Evolutionary conservation across 1,140 invertebrate species (phyloP).

Genomic region (Lutraria rhynchaena): DNA sequence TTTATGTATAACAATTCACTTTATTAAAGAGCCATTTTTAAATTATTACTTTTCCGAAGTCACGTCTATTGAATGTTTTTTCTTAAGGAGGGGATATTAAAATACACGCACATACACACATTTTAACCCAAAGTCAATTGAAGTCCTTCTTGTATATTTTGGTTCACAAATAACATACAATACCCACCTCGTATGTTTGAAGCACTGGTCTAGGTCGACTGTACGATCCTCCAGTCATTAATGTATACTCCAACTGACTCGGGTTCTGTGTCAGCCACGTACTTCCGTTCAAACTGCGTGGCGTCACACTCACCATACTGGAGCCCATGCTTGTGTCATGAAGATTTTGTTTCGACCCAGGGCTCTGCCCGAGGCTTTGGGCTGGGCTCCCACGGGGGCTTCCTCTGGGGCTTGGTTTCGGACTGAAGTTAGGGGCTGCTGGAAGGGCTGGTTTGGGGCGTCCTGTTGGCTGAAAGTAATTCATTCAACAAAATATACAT

Average conservation of each 20-base stretch:
- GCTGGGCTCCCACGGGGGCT: constrained; percentile 4
- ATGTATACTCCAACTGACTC: constrained; percentile 56
- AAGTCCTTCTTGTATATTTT: too few species aligned
- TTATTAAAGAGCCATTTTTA: too few species aligned
- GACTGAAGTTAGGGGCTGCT: constrained; percentile 45
- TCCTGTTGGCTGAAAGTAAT: constrained; percentile 38
- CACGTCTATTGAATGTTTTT: too few species aligned
- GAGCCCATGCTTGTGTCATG: constrained; percentile 63
- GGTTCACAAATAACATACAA: background rate
- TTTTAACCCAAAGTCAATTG: too few species aligned
- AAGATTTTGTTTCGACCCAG: constrained; percentile 29
- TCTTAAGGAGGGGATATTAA: background rate
- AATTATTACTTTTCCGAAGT: too few species aligned
- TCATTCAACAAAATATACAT: too few species aligned
- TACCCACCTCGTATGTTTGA: constrained; percentile 68
- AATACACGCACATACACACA: too few species aligned
- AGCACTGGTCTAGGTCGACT: constrained; percentile 64
- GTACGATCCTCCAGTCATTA: constrained; percentile 60
- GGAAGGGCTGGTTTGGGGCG: constrained; percentile 29
- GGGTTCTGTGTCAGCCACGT: constrained; percentile 60
- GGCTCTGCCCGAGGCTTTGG: background rate
- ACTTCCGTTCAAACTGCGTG: constrained; percentile 69
- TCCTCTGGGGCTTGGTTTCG: constrained; percentile 43
- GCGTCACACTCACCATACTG: constrained; percentile 73
- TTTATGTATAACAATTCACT: too few species aligned